Conservation (phyloP, 1,140 invertebrate species). For the Lasioglossum baleicum region DNA sequence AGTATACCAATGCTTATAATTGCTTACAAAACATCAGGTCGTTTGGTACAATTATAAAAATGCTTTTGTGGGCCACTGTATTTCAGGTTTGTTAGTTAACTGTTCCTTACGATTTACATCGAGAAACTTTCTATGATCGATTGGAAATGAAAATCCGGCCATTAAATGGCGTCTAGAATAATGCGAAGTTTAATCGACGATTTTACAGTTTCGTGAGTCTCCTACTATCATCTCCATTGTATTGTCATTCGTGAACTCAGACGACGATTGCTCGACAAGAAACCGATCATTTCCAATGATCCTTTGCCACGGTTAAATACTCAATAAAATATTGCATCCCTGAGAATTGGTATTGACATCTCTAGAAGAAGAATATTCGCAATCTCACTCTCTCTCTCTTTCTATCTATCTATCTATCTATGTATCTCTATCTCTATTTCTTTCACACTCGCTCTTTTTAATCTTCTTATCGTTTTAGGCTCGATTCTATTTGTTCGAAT, state of each 20-base stretch:
- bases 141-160: neutral
- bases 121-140: too few species aligned
- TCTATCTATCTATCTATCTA: slow-evolving; percentile 20
- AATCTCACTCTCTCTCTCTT: slow-evolving; percentile 6
- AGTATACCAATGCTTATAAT: too few species aligned
- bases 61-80: too few species aligned
- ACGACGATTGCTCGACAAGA: slow-evolving; percentile 18
- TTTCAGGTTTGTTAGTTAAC: too few species aligned
- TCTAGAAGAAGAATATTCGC: slow-evolving; percentile 53
- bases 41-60: too few species aligned
- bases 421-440: neutral
- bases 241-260: slow-evolving; percentile 47
- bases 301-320: slow-evolving; percentile 17
- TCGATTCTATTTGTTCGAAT: slow-evolving; percentile 26
- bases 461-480: neutral
- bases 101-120: too few species aligned
- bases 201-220: neutral
- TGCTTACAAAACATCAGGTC: too few species aligned
- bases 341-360: slow-evolving; percentile 65
- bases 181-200: neutral
- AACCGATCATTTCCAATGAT: neutral
- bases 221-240: slow-evolving; percentile 12
- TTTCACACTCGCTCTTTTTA: neutral
- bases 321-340: slow-evolving; percentile 61
- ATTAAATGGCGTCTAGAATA: neutral